Conservation (phyloP, 2,888 invertebrate genomes). For the Agrotis ipsilon region DNA sequence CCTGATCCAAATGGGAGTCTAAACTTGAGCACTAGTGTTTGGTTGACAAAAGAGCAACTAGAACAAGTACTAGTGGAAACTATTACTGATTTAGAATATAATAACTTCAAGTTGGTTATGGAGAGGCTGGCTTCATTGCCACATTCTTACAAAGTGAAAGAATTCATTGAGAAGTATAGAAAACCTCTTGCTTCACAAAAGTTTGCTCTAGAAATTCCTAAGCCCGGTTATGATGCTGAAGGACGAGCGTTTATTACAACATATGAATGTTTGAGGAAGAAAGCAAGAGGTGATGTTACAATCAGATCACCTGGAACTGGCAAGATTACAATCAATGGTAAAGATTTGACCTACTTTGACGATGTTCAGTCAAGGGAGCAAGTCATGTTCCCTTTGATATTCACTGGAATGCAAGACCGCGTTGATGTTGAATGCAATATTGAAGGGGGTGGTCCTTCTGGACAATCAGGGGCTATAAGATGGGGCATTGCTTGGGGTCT, state of each 20-base stretch:
- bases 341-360: constrained; percentile 95
- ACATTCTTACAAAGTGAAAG: constrained; percentile 93
- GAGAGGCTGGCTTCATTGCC: constrained; percentile 94
- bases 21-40: constrained; percentile 82
- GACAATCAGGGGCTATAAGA: constrained; percentile 97
- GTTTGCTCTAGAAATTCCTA: constrained; percentile 92
- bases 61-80: constrained; percentile 93
- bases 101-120: constrained; percentile 93
- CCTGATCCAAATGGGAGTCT: constrained; percentile 92
- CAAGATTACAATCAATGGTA: constrained; percentile 95
- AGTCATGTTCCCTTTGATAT: constrained; percentile 96
- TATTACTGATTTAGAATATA: constrained; percentile 93
- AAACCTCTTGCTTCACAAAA: constrained; percentile 91
- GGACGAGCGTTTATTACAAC: constrained; percentile 94
- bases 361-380: constrained; percentile 94
- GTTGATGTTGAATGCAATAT: constrained; percentile 96
- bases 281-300: constrained; percentile 95
- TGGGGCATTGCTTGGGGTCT: constrained; percentile 97
- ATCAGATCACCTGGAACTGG: constrained; percentile 96
- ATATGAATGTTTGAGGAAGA: constrained; percentile 94
- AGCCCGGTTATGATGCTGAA: constrained; percentile 93
- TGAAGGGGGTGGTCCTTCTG: constrained; percentile 94
- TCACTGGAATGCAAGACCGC: constrained; percentile 93
- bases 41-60: constrained; percentile 93
- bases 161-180: constrained; percentile 94